phyloP scores from a whole-genome alignment of 2,888 invertebrate genomes.

The Parnassius glacialis region DNA sequence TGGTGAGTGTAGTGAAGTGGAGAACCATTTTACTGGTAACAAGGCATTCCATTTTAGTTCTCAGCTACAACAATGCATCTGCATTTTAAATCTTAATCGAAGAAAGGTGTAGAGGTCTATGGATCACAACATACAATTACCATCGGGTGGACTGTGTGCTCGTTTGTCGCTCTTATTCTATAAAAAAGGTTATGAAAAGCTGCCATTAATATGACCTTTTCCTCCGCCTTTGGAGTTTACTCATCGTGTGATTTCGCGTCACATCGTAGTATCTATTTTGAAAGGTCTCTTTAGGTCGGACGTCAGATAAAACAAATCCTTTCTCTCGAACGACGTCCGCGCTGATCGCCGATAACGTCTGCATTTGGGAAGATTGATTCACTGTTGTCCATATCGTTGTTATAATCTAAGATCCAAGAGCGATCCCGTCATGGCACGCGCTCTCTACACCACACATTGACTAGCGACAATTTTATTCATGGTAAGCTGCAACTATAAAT shows the following conservation, averaged over 20 bases:
- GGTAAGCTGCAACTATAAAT: constrained; percentile 65
- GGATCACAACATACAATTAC: too few relatives aligned
- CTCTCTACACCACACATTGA: constrained; percentile 53
- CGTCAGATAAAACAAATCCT: constrained; percentile 35
- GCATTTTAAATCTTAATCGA: too few relatives aligned
- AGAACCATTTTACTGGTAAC: too few relatives aligned
- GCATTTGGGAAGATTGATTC: constrained; percentile 71
- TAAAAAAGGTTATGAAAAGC: too few relatives aligned
- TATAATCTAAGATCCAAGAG: constrained; percentile 61
- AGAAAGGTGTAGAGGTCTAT: too few relatives aligned
- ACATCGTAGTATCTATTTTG: constrained; percentile 11
- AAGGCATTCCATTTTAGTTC: too few relatives aligned
- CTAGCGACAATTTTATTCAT: constrained; percentile 52
- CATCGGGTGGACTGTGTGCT: too few relatives aligned
- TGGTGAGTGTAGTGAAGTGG: too few relatives aligned
- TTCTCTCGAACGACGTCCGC: constrained; percentile 53
- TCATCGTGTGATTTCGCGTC: constrained; percentile 2
- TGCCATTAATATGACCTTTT: too few relatives aligned
- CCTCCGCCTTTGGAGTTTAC: background rate
- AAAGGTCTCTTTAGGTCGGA: constrained; percentile 19
- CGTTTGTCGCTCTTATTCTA: too few relatives aligned
- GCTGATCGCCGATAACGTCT: constrained; percentile 64
- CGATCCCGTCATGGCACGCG: constrained; percentile 62
- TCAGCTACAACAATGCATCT: too few relatives aligned
- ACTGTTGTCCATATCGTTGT: constrained; percentile 61